phyloP scores from a whole-genome alignment of 2,113 vertebrate species.

The Sciurus niger region DNA sequence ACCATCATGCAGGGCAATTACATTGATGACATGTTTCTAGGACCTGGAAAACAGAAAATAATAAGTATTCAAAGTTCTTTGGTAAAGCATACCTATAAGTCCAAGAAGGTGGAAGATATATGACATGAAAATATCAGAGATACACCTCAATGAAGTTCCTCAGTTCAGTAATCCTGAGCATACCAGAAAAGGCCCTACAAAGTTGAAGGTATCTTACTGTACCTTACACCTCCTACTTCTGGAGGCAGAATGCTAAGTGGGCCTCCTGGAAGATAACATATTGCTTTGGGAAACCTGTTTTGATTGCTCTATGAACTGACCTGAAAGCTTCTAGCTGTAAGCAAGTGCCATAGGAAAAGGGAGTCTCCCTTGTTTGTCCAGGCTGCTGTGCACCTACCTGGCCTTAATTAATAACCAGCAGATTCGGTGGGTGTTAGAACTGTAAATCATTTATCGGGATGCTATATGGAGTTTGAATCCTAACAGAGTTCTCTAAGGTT shows the following conservation, averaged over 20 bases:
- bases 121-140: background rate
- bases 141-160: background rate
- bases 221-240: background rate
- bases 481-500: background rate
- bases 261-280: background rate
- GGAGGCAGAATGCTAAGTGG: background rate
- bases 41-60: background rate
- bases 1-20: background rate
- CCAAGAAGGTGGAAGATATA: background rate
- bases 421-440: background rate
- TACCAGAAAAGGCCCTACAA: background rate
- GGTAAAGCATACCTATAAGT: background rate
- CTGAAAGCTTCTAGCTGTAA: background rate
- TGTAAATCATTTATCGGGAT: background rate
- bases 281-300: background rate
- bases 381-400: background rate
- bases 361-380: background rate
- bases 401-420: background rate
- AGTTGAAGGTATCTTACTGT: background rate
- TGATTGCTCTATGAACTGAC: background rate
- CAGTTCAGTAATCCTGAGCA: background rate
- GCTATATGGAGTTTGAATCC: background rate
- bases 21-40: background rate
- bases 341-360: background rate
- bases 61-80: background rate